A percentile compares a stretch with the other conserved stretches of the same genome.
phyloP scores from a whole-genome alignment of 64 coral and sea anemone species.

The Catalaphyllia jardinei region DNA sequence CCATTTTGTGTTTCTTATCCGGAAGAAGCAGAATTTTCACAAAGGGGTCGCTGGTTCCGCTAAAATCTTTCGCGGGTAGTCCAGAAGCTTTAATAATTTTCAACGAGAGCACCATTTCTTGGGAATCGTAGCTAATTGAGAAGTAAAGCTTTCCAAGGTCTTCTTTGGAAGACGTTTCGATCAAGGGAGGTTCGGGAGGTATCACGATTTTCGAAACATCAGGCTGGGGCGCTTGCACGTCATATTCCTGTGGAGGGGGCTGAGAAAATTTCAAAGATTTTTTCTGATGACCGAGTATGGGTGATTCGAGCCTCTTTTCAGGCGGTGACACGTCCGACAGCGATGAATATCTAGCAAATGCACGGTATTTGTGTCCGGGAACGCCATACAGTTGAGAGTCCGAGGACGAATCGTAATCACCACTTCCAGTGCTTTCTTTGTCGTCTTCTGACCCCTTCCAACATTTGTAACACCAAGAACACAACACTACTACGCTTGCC shows the following conservation, averaged over 20 bases:
- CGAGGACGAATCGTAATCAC: constrained; percentile 39
- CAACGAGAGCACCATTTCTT: constrained; percentile 66
- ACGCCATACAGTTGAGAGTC: constrained; percentile 46
- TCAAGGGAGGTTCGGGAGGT: constrained; percentile 70
- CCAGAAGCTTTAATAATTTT: constrained; percentile 93
- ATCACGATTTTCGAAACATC: constrained; percentile 60
- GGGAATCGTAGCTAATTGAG: constrained; percentile 85
- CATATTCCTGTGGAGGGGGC: constrained; percentile 70
- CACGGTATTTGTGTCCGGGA: constrained; percentile 39
- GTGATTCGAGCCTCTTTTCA: constrained; percentile 15
- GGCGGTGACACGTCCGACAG: constrained; percentile 13
- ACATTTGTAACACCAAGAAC: constrained; percentile 67
- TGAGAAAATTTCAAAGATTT: constrained; percentile 81
- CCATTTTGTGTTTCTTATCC: constrained; percentile 94
- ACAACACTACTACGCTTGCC: constrained; percentile 45
- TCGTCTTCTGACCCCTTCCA: constrained; percentile 54
- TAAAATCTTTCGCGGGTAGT: constrained; percentile 95
- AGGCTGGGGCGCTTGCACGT: constrained; percentile 76
- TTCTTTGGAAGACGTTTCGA: constrained; percentile 57
- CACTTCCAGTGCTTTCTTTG: constrained; percentile 21
- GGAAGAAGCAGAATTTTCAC: constrained; percentile 91
- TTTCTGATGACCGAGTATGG: constrained; percentile 16
- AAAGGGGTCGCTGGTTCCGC: constrained; percentile 95
- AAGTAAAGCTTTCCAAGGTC: constrained; percentile 86
- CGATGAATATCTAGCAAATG: background rate